Evolutionary conservation across 2,113 vertebrate species (phyloP).

Genomic region (Erpornis zantholeuca): DNA sequence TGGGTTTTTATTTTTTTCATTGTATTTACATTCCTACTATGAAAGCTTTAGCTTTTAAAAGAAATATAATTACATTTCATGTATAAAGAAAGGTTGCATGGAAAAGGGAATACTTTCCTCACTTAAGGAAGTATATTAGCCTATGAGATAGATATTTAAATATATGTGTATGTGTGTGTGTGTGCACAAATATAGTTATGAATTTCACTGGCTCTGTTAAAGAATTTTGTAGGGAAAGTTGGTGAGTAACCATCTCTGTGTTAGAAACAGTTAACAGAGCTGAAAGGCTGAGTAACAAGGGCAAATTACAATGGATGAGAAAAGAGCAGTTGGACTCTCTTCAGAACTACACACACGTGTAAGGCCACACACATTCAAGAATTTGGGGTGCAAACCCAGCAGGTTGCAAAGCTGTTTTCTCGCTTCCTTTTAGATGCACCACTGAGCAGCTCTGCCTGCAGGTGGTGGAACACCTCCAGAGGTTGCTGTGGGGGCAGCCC

Average conservation of each 20-base stretch:
- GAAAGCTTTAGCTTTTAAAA: background rate
- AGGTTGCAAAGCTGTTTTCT: background rate
- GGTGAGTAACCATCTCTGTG: background rate
- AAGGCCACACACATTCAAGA: background rate
- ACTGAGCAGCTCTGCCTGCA: background rate
- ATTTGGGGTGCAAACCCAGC: background rate
- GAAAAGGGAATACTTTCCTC: background rate
- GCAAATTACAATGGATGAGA: background rate
- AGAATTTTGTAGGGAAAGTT: background rate
- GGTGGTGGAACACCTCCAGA: background rate
- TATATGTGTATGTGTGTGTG: too few relatives aligned
- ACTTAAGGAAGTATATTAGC: background rate
- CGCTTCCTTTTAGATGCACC: fast-evolving
- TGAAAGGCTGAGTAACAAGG: background rate
- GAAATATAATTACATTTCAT: background rate
- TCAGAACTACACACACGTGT: background rate
- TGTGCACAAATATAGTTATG: background rate
- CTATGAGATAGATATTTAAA: background rate
- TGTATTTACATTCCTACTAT: background rate
- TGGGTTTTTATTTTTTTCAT: background rate
- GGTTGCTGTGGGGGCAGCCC: background rate
- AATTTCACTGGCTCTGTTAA: background rate
- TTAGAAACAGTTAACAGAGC: background rate
- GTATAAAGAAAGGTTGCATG: background rate
- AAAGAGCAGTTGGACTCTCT: background rate